A percentile compares a stretch with the other conserved stretches of the same genome.
phyloP scores from a whole-genome alignment of 2,888 invertebrate species.

The Griposia aprilina region DNA sequence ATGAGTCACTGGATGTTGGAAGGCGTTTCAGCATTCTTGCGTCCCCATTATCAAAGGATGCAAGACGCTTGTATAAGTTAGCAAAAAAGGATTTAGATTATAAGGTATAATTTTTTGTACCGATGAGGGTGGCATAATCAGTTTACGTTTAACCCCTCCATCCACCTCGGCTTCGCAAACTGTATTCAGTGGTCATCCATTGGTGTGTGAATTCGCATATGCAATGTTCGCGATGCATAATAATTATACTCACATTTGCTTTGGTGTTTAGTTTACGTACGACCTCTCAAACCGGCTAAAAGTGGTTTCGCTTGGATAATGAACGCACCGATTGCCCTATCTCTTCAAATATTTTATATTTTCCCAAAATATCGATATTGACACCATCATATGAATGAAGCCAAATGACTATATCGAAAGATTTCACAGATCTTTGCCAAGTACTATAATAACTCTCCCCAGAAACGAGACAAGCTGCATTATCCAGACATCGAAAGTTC shows the following conservation, averaged over 20 bases:
- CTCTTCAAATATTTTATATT: not conserved
- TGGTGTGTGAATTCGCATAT: not conserved
- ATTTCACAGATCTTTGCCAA: slow-evolving; percentile 37
- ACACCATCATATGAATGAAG: slow-evolving; percentile 31
- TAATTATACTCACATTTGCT: not conserved
- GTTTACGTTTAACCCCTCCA: too few species aligned
- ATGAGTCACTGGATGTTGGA: too few species aligned
- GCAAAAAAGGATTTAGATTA: too few species aligned
- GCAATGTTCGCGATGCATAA: not conserved
- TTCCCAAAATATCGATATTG: slow-evolving; percentile 20
- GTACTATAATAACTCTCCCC: slow-evolving; percentile 39
- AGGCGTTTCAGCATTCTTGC: too few species aligned
- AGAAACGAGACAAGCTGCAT: slow-evolving; percentile 23
- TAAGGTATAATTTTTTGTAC: too few species aligned
- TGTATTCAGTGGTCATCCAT: not conserved
- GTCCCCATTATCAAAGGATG: too few species aligned
- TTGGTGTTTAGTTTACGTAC: not conserved
- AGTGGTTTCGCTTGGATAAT: not conserved
- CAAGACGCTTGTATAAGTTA: too few species aligned
- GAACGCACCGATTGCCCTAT: slow-evolving; percentile 3
- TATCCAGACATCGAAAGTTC: slow-evolving; percentile 29
- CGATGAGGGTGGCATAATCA: too few species aligned
- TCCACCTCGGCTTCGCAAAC: not conserved
- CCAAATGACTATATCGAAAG: slow-evolving; percentile 28
- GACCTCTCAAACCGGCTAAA: not conserved